Conservation (phyloP, 2,888 invertebrate species). For the Cerastis rubricosa region DNA sequence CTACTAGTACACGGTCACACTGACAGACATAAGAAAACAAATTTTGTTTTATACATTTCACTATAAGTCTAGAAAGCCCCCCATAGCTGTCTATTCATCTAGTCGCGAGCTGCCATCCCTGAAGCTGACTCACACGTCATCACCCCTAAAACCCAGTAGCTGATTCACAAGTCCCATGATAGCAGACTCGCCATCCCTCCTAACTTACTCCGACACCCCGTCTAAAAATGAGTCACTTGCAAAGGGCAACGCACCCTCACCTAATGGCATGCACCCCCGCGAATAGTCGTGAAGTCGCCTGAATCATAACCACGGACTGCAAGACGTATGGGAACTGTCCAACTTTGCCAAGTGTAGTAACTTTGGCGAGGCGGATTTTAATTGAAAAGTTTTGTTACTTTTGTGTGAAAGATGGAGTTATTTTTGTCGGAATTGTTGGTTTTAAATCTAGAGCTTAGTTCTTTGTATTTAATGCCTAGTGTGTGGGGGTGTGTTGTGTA, state of each 20-base stretch:
- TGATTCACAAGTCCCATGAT: too few relatives aligned
- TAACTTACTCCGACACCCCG: conserved; percentile 28
- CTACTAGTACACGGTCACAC: too few relatives aligned
- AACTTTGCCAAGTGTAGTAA: conserved; percentile 44
- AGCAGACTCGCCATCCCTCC: conserved; percentile 30
- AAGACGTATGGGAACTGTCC: conserved; percentile 63
- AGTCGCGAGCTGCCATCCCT: conserved; percentile 1
- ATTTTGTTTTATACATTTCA: too few relatives aligned
- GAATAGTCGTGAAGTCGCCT: conserved; percentile 59
- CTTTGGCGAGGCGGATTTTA: conserved; percentile 50
- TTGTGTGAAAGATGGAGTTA: conserved; percentile 23
- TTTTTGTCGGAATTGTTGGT: neutral
- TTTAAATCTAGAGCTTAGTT: neutral
- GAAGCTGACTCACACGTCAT: conserved; percentile 32
- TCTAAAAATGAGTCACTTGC: conserved; percentile 69
- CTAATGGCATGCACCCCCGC: conserved; percentile 70
- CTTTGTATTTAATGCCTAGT: neutral
- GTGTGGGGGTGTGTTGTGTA: neutral
- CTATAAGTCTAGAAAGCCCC: too few relatives aligned
- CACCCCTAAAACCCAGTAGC: neutral
- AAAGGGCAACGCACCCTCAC: conserved; percentile 71
- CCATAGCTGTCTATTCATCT: too few relatives aligned
- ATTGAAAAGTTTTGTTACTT: conserved; percentile 58
- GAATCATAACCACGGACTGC: conserved; percentile 66
- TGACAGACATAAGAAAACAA: too few relatives aligned